Evolutionary conservation across 2,113 vertebrate genomes (phyloP).

Genomic region (Lycaon pictus): DNA sequence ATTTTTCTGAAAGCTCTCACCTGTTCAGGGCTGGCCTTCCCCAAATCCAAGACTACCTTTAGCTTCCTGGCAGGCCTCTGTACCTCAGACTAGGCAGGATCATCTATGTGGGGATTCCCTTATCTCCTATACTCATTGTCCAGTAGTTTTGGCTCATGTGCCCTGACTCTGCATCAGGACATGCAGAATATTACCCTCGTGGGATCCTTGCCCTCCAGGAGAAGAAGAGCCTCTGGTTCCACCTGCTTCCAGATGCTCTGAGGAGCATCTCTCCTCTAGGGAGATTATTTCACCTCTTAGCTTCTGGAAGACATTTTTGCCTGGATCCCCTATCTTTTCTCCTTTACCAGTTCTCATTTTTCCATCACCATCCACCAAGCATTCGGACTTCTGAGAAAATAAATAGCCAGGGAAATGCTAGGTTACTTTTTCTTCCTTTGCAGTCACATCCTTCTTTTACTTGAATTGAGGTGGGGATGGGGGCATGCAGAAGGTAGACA

Average conservation of each 20-base stretch:
- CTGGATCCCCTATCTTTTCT: neutral
- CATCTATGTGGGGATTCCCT: neutral
- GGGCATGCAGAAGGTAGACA: no score
- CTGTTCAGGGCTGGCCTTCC: neutral
- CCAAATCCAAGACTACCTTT: neutral
- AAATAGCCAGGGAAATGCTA: neutral
- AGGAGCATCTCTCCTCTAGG: neutral
- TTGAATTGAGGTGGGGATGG: neutral
- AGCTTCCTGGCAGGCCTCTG: neutral
- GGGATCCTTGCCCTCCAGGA: fast-evolving
- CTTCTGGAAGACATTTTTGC: neutral
- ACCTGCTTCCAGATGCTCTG: neutral
- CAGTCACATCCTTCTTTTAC: neutral
- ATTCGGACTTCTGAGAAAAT: neutral
- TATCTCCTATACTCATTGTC: neutral
- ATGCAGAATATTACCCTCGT: fast-evolving
- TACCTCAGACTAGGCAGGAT: neutral
- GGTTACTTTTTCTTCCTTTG: neutral
- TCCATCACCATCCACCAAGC: neutral
- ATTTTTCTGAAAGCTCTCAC: neutral
- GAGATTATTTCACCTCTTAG: neutral
- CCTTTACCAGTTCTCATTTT: neutral
- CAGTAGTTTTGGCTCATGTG: no score
- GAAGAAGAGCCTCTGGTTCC: fast-evolving
- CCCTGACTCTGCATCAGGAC: fast-evolving